Evolutionary conservation across 1,140 invertebrate genomes (phyloP).

Genomic region (Cherax quadricarinatus): DNA sequence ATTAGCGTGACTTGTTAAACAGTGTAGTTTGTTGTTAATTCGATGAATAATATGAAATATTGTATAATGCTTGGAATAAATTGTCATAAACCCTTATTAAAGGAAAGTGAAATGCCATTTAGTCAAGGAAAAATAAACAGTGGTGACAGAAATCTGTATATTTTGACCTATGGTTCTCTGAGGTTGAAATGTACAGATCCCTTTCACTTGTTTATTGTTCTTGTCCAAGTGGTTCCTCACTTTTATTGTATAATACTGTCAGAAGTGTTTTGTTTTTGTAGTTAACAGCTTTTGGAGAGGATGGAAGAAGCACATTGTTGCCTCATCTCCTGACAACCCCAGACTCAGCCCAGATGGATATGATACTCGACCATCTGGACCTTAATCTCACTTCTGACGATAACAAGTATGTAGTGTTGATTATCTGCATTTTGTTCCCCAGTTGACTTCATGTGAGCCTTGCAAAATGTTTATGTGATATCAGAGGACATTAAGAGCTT

Average conservation of each 20-base stretch:
- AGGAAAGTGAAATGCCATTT: too few species aligned
- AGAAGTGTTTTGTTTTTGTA: slow-evolving; percentile 16
- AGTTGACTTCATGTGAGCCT: neutral
- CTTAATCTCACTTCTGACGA: slow-evolving; percentile 18
- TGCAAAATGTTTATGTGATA: too few species aligned
- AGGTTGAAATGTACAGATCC: too few species aligned
- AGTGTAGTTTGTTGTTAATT: neutral
- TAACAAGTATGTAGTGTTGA: slow-evolving; percentile 8
- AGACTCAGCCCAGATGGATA: slow-evolving; percentile 36
- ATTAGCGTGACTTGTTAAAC: too few species aligned
- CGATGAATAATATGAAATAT: neutral
- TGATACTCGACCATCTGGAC: slow-evolving; percentile 32
- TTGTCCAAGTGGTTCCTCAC: too few species aligned
- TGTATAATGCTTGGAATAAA: neutral
- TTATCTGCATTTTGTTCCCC: neutral
- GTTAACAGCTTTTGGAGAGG: slow-evolving; percentile 32
- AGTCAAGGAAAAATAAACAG: too few species aligned
- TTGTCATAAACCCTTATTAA: too few species aligned
- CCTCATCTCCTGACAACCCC: slow-evolving; percentile 41
- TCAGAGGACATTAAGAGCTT: too few species aligned
- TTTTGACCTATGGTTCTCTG: too few species aligned
- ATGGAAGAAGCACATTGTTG: slow-evolving; percentile 43
- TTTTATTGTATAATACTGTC: neutral
- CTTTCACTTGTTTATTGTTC: too few species aligned
- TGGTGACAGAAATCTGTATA: too few species aligned